Evolutionary conservation across 2,797 vertebrate species (phyloP).

Genomic region (Siniperca undulata): DNA sequence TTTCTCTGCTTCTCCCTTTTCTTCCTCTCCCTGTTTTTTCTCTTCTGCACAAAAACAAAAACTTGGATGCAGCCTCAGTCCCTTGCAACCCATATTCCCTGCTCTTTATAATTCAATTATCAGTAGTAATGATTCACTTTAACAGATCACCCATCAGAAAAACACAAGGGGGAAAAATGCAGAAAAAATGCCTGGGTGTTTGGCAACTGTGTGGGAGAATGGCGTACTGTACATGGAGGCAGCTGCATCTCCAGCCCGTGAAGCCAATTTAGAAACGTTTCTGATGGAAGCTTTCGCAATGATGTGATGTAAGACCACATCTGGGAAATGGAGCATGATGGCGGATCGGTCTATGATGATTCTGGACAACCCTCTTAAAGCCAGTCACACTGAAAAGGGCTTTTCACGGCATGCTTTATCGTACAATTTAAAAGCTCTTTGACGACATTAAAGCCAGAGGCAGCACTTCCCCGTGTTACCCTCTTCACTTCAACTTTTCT

Average conservation of each 20-base stretch:
- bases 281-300: slow-evolving; percentile 32
- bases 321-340: slow-evolving; percentile 21
- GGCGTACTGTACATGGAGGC: slow-evolving; percentile 16
- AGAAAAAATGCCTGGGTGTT: slow-evolving; percentile 15
- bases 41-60: slow-evolving; percentile 28
- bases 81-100: slow-evolving; percentile 12
- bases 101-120: slow-evolving; percentile 64
- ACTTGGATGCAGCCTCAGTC: background rate
- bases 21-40: background rate
- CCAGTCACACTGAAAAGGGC: slow-evolving; percentile 38
- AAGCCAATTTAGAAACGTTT: slow-evolving; percentile 43
- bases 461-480: slow-evolving; percentile 17
- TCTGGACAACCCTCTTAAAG: slow-evolving; percentile 55
- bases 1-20: slow-evolving; percentile 6
- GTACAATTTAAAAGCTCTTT: slow-evolving; percentile 55
- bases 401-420: slow-evolving; percentile 54
- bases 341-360: slow-evolving; percentile 25
- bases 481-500: slow-evolving; percentile 38
- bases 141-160: slow-evolving; percentile 43
- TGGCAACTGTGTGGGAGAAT: slow-evolving; percentile 25
- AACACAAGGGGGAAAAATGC: background rate
- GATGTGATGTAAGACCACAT: slow-evolving; percentile 40
- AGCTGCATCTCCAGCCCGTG: slow-evolving; percentile 15
- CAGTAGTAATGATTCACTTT: slow-evolving; percentile 53
- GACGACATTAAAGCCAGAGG: slow-evolving; percentile 41